phyloP scores from a whole-genome alignment of 2,888 invertebrate genomes.

The Ptilodon capucinus region DNA sequence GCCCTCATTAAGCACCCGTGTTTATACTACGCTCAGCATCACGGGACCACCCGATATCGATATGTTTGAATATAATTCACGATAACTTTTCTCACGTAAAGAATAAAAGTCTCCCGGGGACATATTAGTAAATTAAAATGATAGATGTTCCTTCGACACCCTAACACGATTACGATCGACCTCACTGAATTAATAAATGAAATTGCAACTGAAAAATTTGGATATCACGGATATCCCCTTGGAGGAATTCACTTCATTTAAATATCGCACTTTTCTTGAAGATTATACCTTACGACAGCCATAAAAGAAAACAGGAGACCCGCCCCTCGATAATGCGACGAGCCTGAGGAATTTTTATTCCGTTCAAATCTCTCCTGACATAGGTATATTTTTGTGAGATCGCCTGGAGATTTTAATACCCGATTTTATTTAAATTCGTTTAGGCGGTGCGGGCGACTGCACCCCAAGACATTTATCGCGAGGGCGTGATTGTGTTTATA shows the following conservation, averaged over 20 bases:
- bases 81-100: background rate
- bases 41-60: slow-evolving; percentile 51
- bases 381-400: slow-evolving; percentile 80
- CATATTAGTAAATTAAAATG: slow-evolving; percentile 32
- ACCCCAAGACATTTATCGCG: slow-evolving; percentile 75
- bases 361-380: slow-evolving; percentile 81
- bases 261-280: slow-evolving; percentile 83
- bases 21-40: slow-evolving; percentile 64
- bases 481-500: slow-evolving; percentile 77
- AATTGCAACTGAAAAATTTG: slow-evolving; percentile 70
- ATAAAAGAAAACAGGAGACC: slow-evolving; percentile 81
- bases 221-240: slow-evolving; percentile 69
- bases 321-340: slow-evolving; percentile 80
- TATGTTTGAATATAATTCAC: slow-evolving; percentile 52
- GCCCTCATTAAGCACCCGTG: slow-evolving; percentile 62
- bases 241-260: slow-evolving; percentile 80
- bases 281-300: slow-evolving; percentile 82
- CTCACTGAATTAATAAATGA: slow-evolving; percentile 66
- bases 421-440: slow-evolving; percentile 82
- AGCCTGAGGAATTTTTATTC: slow-evolving; percentile 80
- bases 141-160: slow-evolving; percentile 41
- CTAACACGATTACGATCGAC: slow-evolving; percentile 45
- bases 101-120: background rate
- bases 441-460: slow-evolving; percentile 72
- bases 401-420: slow-evolving; percentile 79